These are phyloP conservation scores for Drosophila subobscura DNA, from an alignment of 1,140 invertebrate species.

Conservation along the genomic window DNA sequence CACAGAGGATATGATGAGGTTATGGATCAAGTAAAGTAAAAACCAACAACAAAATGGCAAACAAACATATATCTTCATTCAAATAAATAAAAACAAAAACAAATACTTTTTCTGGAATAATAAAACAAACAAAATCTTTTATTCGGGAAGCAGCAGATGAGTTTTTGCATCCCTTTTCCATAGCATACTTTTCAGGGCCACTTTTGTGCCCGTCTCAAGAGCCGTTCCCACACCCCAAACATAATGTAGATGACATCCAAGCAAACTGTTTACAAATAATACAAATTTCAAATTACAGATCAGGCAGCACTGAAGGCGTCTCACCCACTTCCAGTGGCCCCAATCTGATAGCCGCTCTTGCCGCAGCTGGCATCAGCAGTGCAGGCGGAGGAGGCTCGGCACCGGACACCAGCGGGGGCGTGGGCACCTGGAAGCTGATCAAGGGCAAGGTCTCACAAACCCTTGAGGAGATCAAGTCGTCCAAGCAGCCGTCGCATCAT, in stretches of 20 bases:
- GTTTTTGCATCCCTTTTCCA: neutral
- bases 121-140: conserved; percentile 12
- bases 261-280: conserved; percentile 2
- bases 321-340: conserved; percentile 70
- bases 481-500: conserved; percentile 56
- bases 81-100: conserved; percentile 76
- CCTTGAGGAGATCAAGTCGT: conserved; percentile 82
- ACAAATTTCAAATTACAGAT: conserved; percentile 56
- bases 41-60: conserved; percentile 42
- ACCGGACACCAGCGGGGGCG: conserved; percentile 37
- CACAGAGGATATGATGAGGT: conserved; percentile 55
- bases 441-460: conserved; percentile 83
- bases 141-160: neutral
- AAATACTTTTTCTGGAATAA: conserved; percentile 79
- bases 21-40: conserved; percentile 64
- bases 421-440: conserved; percentile 82
- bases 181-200: conserved; percentile 25
- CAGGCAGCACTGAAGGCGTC: conserved; percentile 73
- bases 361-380: conserved; percentile 41
- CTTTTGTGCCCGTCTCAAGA: neutral
- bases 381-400: conserved; percentile 12
- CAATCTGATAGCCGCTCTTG: conserved; percentile 61
- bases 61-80: conserved; percentile 79
- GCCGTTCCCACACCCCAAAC: neutral
- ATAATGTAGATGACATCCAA: too few species aligned